phyloP scores from a whole-genome alignment of 2,888 invertebrate genomes.

The Athripsodes cinereus region DNA sequence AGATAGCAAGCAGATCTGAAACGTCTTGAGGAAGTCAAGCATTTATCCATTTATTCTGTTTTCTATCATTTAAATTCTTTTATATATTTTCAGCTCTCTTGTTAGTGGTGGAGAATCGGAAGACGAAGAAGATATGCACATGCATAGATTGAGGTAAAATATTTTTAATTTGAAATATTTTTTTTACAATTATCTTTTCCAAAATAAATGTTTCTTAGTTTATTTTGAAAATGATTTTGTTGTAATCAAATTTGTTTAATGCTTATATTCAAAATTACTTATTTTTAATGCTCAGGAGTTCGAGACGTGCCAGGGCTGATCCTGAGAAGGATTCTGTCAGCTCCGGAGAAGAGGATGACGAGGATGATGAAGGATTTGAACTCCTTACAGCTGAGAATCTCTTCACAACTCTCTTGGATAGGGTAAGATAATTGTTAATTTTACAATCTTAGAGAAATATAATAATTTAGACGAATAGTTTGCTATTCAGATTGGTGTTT shows the following conservation, averaged over 20 bases:
- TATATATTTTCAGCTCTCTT: slow-evolving; percentile 43
- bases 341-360: slow-evolving; percentile 74
- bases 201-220: too few relatives aligned
- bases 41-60: too few relatives aligned
- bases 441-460: too few relatives aligned
- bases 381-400: slow-evolving; percentile 86
- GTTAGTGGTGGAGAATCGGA: slow-evolving; percentile 65
- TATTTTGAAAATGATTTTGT: too few relatives aligned
- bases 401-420: slow-evolving; percentile 78
- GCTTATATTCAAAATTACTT: not conserved
- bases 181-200: not conserved
- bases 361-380: slow-evolving; percentile 82
- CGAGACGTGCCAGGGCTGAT: slow-evolving; percentile 60
- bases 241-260: too few relatives aligned
- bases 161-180: not conserved
- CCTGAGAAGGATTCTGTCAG: slow-evolving; percentile 81
- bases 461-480: too few relatives aligned
- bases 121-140: slow-evolving; percentile 61
- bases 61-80: not conserved
- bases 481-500: too few relatives aligned
- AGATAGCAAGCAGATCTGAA: too few relatives aligned
- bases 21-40: too few relatives aligned
- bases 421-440: too few relatives aligned
- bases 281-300: slow-evolving; percentile 47
- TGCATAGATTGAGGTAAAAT: slow-evolving; percentile 60